Conservation (phyloP, 1,140 invertebrate genomes). For the Heliothis virescens region DNA sequence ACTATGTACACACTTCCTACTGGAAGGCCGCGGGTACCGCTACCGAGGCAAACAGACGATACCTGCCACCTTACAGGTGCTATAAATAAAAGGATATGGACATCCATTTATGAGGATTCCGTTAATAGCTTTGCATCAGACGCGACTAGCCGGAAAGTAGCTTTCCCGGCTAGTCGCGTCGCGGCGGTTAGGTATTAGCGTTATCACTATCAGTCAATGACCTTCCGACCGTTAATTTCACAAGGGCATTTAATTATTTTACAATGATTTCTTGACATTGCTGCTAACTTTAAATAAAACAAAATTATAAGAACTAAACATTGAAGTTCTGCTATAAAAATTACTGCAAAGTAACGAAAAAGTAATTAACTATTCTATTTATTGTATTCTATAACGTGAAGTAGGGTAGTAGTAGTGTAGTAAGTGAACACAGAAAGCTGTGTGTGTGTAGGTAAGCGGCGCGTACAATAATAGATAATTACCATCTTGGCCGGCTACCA, state of each 20-base stretch:
- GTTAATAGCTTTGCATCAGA: too few species aligned
- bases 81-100: slow-evolving; percentile 1
- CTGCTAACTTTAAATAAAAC: neutral
- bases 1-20: neutral
- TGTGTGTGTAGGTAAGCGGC: neutral
- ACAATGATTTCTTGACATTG: neutral
- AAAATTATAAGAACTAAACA: too few species aligned
- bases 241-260: neutral
- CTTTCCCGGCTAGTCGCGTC: too few species aligned
- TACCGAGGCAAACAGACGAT: neutral
- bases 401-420: too few species aligned
- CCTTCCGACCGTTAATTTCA: slow-evolving; percentile 7
- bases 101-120: too few species aligned
- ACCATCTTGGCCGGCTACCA: slow-evolving; percentile 29
- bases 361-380: too few species aligned
- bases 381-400: too few species aligned
- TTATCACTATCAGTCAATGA: slow-evolving; percentile 24
- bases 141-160: too few species aligned
- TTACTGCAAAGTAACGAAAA: too few species aligned
- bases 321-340: too few species aligned
- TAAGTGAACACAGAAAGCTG: too few species aligned
- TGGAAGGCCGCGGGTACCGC: neutral
- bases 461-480: slow-evolving; percentile 33
- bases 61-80: neutral
- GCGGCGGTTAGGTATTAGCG: neutral